Base-by-base conservation (phyloP, 1,140 invertebrate genomes). In the Drosophila lacteicornis region DNA sequence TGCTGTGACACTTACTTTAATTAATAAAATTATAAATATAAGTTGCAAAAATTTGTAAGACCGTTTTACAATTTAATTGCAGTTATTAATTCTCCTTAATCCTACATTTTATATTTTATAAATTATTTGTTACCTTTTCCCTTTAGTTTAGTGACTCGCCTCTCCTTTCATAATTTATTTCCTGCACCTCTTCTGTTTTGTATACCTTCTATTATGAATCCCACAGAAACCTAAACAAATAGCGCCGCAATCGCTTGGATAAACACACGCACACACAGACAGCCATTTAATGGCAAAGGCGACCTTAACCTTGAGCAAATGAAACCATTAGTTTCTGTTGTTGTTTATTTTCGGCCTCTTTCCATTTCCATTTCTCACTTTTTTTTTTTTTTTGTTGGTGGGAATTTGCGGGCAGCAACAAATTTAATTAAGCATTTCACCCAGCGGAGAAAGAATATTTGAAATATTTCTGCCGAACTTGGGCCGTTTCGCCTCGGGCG, bases 361-460 rank as follows among this genome's bases (percentile, higher is more conserved):
- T 27, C 15, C 51, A 55, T 55, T 38, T 38, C 33, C 51, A 55
- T 55, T 50, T 38, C 25, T 49, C 19, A 12, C 25, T 15, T 25
- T 61, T 40, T 50, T 43, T 69, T 63, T 19, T 76, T 40, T 50
- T 43, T 69, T 63, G n/a, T 76, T 22, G 19, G 40, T 22, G 15
- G 9, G 30, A 62, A 51, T 79, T 77, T 75, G 71, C 45, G 63
- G 53, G 25, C 62, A 45, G 46, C 40, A 62, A 56, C 62, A 76
- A 68, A 80, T 79, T 81, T 76, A 81, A 81, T 81, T 71, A 57
- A 76, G 56, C 79, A 47, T 49, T 63, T 61, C 36, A 43, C 11
- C 45, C 36, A 33, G 22, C 53, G 36, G 30, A 15, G 33, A 25
- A 33, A 42, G 36, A 80, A 63, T 70, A 83, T 71, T 75, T 60